phyloP scores from a whole-genome alignment of 2,888 invertebrate genomes.

The Drosophila emarginata region DNA sequence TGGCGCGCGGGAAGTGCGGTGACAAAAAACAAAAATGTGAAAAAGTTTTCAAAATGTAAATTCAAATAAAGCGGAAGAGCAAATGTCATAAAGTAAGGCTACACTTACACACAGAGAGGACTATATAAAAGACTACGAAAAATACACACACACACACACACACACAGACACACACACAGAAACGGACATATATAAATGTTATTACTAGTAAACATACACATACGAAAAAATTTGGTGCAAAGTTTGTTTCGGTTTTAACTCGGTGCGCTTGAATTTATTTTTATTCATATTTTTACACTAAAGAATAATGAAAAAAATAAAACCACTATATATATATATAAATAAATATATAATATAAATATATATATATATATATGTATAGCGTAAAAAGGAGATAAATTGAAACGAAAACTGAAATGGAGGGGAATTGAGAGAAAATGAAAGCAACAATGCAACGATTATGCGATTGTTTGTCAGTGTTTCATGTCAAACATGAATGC shows the following conservation, averaged over 20 bases:
- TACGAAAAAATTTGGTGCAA: slow-evolving; percentile 70
- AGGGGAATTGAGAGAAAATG: slow-evolving; percentile 1
- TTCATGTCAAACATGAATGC: slow-evolving; percentile 27
- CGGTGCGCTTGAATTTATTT: slow-evolving; percentile 79
- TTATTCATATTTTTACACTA: slow-evolving; percentile 39
- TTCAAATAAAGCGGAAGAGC: slow-evolving; percentile 60
- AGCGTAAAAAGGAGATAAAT: slow-evolving; percentile 12
- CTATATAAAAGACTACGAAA: slow-evolving; percentile 35
- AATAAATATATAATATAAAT: slow-evolving; percentile 29
- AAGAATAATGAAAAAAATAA: slow-evolving; percentile 12
- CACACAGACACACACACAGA: slow-evolving; percentile 16
- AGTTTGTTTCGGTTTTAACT: slow-evolving; percentile 81
- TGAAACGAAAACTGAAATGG: slow-evolving; percentile 21
- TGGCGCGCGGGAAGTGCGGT: not conserved
- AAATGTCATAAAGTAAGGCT: slow-evolving; percentile 70
- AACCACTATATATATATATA: slow-evolving; percentile 20
- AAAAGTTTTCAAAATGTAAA: slow-evolving; percentile 53
- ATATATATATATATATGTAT: slow-evolving; percentile 30
- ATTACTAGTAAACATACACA: slow-evolving; percentile 16
- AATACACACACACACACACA: slow-evolving; percentile 14
- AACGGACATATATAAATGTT: slow-evolving; percentile 6
- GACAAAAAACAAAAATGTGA: slow-evolving; percentile 21
- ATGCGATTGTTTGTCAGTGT: slow-evolving; percentile 22
- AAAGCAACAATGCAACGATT: slow-evolving; percentile 33
- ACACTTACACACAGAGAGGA: slow-evolving; percentile 54